Evolutionary conservation across 2,888 invertebrate genomes (phyloP).

Genomic region (Cremastinae sp.): DNA sequence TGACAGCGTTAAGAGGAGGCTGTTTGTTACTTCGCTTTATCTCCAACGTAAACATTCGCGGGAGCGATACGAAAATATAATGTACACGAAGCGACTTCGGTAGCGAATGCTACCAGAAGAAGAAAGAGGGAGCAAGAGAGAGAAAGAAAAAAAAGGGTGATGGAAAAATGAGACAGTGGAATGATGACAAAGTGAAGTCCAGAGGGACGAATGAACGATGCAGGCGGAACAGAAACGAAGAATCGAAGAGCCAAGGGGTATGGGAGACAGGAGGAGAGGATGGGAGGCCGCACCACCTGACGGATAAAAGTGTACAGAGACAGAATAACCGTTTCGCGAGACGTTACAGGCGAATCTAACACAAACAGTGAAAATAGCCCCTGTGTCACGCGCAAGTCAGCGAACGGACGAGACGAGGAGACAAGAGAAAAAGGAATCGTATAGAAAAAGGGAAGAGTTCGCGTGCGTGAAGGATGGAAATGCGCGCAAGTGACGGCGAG

Average conservation of each 20-base stretch:
- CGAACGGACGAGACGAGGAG: constrained; percentile 54
- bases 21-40: constrained; percentile 78
- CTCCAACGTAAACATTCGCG: constrained; percentile 76
- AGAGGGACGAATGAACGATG: constrained; percentile 39
- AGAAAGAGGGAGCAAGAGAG: constrained; percentile 36
- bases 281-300: constrained; percentile 55
- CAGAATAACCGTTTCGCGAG: constrained; percentile 50
- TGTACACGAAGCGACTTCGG: neutral
- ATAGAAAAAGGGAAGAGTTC: constrained; percentile 54
- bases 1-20: constrained; percentile 60
- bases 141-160: constrained; percentile 20
- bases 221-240: constrained; percentile 42
- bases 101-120: constrained; percentile 39
- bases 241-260: constrained; percentile 33
- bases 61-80: constrained; percentile 42
- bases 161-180: constrained; percentile 40
- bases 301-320: constrained; percentile 57
- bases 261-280: constrained; percentile 38
- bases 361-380: constrained; percentile 44
- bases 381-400: constrained; percentile 57
- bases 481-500: constrained; percentile 35
- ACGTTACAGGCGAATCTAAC: constrained; percentile 51
- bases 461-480: constrained; percentile 52
- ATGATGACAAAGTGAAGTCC: constrained; percentile 51
- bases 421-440: constrained; percentile 50